Conservation (phyloP, 2,888 invertebrate genomes). For the Nasonovia ribisnigri region DNA sequence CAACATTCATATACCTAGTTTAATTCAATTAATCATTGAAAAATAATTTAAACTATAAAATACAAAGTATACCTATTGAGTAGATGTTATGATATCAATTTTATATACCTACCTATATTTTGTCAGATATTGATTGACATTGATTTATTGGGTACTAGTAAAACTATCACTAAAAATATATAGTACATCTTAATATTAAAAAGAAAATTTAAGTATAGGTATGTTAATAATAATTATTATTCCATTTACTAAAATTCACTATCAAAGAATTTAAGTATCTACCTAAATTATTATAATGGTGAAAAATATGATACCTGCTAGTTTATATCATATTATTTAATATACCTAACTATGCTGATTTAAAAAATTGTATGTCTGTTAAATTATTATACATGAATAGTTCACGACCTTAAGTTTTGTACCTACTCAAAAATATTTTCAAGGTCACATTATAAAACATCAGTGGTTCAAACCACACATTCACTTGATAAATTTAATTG, state of each 20-base stretch:
- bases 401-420: slow-evolving; percentile 41
- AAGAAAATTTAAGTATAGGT: neutral
- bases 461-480: neutral
- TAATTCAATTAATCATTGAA: neutral
- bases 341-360: neutral
- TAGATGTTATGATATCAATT: neutral
- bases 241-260: neutral
- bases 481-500: neutral
- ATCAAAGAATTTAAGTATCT: neutral
- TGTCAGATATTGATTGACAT: neutral
- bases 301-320: neutral
- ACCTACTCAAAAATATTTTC: slow-evolving; percentile 22
- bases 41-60: neutral
- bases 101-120: neutral
- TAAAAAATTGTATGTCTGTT: neutral
- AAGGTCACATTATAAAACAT: slow-evolving; percentile 40
- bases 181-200: neutral
- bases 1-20: neutral
- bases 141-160: neutral
- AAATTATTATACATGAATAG: slow-evolving; percentile 32
- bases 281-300: neutral
- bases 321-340: neutral
- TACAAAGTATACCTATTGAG: neutral
- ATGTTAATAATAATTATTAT: neutral
- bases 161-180: neutral